A percentile compares a stretch with the other conserved stretches of the same genome.
Conservation (phyloP, 2,797 vertebrate species). For the Alcedo atthis region DNA sequence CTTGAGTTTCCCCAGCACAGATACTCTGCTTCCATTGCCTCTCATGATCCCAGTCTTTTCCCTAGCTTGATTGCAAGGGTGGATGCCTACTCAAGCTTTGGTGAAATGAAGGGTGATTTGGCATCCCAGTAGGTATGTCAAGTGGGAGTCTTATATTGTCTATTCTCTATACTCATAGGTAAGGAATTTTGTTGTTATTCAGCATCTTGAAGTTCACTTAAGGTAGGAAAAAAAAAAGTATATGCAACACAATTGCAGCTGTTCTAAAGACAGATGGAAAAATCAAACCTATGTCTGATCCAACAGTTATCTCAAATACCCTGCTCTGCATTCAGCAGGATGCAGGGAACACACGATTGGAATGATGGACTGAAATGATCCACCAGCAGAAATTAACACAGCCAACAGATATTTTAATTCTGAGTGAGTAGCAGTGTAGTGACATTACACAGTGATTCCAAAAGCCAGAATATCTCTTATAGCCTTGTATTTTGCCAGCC, state of each 20-base stretch:
- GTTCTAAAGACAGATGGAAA: not conserved
- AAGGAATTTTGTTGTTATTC: not conserved
- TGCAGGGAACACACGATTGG: not conserved
- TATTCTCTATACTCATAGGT: not conserved
- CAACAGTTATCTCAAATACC: not conserved
- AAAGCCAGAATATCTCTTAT: not conserved
- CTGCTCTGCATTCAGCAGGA: not conserved
- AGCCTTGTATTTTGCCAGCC: not conserved
- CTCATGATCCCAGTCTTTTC: not conserved
- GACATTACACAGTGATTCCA: not conserved
- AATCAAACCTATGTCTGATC: not conserved
- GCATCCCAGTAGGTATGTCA: not conserved
- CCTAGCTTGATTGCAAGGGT: not conserved
- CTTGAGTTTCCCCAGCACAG: not conserved
- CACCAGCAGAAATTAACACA: constrained; percentile 20
- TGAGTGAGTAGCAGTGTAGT: not conserved
- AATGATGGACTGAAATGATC: not conserved
- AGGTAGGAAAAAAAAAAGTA: not conserved
- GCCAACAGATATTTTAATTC: constrained; percentile 6
- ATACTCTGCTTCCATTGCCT: not conserved
- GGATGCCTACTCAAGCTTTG: not conserved
- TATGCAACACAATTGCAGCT: not conserved
- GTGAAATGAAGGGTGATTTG: not conserved
- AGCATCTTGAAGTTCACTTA: not conserved
- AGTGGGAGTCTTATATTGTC: not conserved